These are phyloP conservation scores for Tholera decimalis DNA, from an alignment of 2,888 invertebrate genomes.

Conservation along the genomic window DNA sequence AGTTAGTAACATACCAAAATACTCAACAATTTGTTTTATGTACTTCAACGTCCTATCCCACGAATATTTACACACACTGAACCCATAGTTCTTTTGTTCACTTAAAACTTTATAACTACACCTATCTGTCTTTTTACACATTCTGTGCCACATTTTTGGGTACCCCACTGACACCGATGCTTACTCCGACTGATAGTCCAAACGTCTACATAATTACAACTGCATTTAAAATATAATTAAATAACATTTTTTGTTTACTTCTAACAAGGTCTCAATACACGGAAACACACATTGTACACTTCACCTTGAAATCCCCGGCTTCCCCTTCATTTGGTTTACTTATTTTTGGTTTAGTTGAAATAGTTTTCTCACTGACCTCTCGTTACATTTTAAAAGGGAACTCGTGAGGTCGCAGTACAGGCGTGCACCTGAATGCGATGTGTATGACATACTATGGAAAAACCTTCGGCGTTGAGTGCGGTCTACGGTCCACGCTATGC, in stretches of 20 bases:
- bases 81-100: slow-evolving; percentile 60
- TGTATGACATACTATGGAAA: slow-evolving; percentile 67
- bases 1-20: slow-evolving; percentile 79
- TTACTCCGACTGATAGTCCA: slow-evolving; percentile 27
- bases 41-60: slow-evolving; percentile 70
- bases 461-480: slow-evolving; percentile 51
- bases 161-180: slow-evolving; percentile 43
- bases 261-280: slow-evolving; percentile 54
- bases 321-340: slow-evolving; percentile 46
- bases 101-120: slow-evolving; percentile 70
- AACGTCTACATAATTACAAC: slow-evolving; percentile 54
- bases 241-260: slow-evolving; percentile 34
- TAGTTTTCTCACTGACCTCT: slow-evolving; percentile 11
- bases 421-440: slow-evolving; percentile 65
- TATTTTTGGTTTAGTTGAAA: slow-evolving; percentile 17
- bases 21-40: slow-evolving; percentile 72
- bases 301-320: slow-evolving; percentile 44
- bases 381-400: slow-evolving; percentile 7
- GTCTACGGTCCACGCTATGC: slow-evolving; percentile 67
- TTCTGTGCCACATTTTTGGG: slow-evolving; percentile 75
- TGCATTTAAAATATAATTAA: slow-evolving; percentile 51
- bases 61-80: slow-evolving; percentile 63
- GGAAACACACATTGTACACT: slow-evolving; percentile 52
- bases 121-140: slow-evolving; percentile 70
- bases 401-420: slow-evolving; percentile 41